phyloP scores from a whole-genome alignment of 30 jellyfish, hydroid and myxozoan genomes.

The Hydractinia echinata region DNA sequence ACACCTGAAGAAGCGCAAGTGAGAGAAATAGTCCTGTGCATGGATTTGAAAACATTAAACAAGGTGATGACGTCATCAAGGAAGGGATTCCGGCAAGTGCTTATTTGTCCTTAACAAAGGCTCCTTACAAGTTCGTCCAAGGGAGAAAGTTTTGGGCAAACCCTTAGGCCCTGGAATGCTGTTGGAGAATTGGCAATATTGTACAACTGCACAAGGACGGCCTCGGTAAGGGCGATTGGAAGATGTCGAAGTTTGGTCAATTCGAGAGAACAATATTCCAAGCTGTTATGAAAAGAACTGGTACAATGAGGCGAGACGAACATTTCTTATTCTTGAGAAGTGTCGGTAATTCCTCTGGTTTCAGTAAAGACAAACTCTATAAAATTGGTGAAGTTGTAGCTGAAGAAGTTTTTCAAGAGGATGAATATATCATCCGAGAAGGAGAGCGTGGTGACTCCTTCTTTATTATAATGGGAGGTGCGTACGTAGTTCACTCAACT shows the following conservation, averaged over 20 bases:
- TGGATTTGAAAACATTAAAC: conserved; percentile 53
- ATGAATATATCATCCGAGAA: conserved; percentile 71
- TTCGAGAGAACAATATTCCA: conserved; percentile 76
- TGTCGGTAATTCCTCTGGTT: conserved; percentile 51
- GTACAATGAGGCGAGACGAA: conserved; percentile 81
- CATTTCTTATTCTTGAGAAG: conserved; percentile 55
- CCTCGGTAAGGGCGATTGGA: conserved; percentile 81
- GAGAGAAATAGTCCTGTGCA: conserved; percentile 85
- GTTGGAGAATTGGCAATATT: conserved; percentile 87
- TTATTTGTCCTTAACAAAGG: conserved; percentile 64
- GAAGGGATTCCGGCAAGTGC: conserved; percentile 87
- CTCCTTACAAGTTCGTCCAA: conserved; percentile 61
- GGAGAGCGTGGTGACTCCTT: conserved; percentile 96
- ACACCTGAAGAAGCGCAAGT: conserved; percentile 75
- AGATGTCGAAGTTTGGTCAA: conserved; percentile 67
- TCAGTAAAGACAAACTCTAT: conserved; percentile 56
- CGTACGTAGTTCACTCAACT: background rate
- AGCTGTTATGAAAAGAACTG: conserved; percentile 76
- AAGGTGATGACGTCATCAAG: conserved; percentile 61
- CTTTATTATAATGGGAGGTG: conserved; percentile 76
- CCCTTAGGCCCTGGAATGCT: conserved; percentile 88
- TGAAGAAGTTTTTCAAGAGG: conserved; percentile 75
- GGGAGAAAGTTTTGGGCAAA: conserved; percentile 67
- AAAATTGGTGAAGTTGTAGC: conserved; percentile 82
- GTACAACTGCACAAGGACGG: conserved; percentile 89